Percentiles rank a stretch among this genome's conserved stretches.
Conservation (phyloP, 2,113 vertebrate species). For the Podarcis muralis region DNA sequence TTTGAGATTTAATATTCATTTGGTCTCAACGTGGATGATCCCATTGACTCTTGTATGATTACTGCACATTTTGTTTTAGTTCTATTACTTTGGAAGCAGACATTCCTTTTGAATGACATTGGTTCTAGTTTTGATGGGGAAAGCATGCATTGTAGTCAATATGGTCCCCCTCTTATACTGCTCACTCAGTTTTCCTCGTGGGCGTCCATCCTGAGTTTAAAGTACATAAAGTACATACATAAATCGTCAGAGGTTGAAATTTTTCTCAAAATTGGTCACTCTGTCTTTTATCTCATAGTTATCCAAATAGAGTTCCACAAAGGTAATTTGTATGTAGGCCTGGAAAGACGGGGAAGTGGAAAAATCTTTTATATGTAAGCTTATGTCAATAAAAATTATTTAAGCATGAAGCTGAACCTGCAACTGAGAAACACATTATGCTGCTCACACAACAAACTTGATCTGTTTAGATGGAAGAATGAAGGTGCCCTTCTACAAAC, state of each 20-base stretch:
- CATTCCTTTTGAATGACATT: constrained; percentile 91
- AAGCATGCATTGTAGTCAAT: constrained; percentile 95
- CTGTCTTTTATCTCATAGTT: constrained; percentile 99
- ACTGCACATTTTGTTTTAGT: not conserved
- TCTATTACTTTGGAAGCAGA: not conserved
- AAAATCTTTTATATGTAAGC: not conserved
- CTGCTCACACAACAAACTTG: not conserved
- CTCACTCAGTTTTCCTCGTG: constrained; percentile 91
- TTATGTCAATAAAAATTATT: not conserved
- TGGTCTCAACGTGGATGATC: too few species aligned
- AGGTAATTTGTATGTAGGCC: constrained; percentile 98
- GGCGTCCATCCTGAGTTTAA: constrained; percentile 91
- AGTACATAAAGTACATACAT: too few species aligned
- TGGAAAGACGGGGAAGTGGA: constrained; percentile 55
- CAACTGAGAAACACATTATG: not conserved
- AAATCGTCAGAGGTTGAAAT: constrained; percentile 93
- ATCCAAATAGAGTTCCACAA: constrained; percentile 95
- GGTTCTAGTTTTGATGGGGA: constrained; percentile 95
- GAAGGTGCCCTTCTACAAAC: not conserved
- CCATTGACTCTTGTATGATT: too few species aligned
- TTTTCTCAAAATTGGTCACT: constrained; percentile 96
- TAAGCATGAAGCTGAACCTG: not conserved
- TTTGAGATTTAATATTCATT: not conserved
- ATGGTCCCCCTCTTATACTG: constrained; percentile 95
- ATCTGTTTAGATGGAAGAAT: not conserved